Conservation (phyloP, 2,797 vertebrate species). For the Pelobates cultripes region DNA sequence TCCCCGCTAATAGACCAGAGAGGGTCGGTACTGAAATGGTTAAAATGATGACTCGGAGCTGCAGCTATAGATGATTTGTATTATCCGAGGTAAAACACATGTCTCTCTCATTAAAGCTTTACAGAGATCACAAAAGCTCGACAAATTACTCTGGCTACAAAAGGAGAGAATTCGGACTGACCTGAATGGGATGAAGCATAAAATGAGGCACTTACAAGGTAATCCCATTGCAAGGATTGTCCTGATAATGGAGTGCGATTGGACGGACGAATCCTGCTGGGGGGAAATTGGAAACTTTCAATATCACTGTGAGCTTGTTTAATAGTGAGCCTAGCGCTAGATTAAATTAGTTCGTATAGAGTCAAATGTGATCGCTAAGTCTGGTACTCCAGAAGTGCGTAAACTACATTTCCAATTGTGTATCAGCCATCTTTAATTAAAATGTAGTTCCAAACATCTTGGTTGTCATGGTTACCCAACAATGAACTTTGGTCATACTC, state of each 20-base stretch:
- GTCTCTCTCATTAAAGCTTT: slow-evolving; percentile 56
- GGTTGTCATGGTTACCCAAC: too few species aligned
- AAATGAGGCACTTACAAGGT: slow-evolving; percentile 64
- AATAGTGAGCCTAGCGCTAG: neutral
- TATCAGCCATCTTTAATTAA: too few species aligned
- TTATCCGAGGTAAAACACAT: neutral
- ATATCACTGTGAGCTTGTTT: neutral
- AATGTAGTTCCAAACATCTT: too few species aligned
- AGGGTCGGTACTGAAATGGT: too few species aligned
- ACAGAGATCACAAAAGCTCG: slow-evolving; percentile 53
- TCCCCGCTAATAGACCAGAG: too few species aligned
- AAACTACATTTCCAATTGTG: too few species aligned
- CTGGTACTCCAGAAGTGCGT: too few species aligned
- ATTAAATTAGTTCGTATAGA: too few species aligned
- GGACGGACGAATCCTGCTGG: neutral
- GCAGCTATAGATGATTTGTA: neutral
- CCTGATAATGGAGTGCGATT: neutral
- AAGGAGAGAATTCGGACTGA: slow-evolving; percentile 63
- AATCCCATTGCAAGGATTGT: neutral
- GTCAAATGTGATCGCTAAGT: too few species aligned
- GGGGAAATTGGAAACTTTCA: neutral
- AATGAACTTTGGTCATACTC: too few species aligned
- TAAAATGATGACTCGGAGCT: neutral
- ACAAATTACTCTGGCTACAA: slow-evolving; percentile 58
- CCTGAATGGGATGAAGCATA: slow-evolving; percentile 62